Percentiles rank a stretch among this genome's conserved stretches.
Conservation (phyloP, 2,113 vertebrate genomes). For the Ailuropoda melanoleuca region DNA sequence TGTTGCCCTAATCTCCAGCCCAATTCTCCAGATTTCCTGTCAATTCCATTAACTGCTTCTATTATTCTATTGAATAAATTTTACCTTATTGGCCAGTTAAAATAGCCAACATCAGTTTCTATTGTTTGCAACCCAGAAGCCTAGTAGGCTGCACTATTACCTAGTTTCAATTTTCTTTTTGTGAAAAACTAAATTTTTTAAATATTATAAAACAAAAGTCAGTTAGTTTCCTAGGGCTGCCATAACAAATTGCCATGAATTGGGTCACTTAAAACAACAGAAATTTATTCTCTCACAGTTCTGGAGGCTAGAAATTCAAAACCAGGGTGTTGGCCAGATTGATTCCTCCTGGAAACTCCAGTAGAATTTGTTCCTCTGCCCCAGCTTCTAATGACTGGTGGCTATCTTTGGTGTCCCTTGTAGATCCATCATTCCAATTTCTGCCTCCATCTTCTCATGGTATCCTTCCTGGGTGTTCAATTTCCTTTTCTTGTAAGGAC, state of each 20-base stretch:
- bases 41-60: not conserved
- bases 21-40: not conserved
- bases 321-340: not conserved
- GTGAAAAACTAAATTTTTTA: not conserved
- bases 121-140: not conserved
- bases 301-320: not conserved
- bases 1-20: not conserved
- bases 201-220: not conserved
- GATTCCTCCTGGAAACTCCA: not conserved
- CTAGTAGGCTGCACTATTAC: not conserved
- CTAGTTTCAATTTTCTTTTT: not conserved
- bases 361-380: not conserved
- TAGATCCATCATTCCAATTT: not conserved
- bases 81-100: not conserved
- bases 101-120: not conserved
- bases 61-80: not conserved
- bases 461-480: not conserved
- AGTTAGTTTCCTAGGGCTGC: not conserved
- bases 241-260: not conserved
- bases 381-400: not conserved
- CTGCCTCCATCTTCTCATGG: not conserved
- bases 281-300: not conserved
- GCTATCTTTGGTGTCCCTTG: not conserved
- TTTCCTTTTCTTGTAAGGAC: not conserved
- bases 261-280: not conserved